Conservation (phyloP, 2,888 invertebrate genomes). For the Drosophila macrospina region DNA sequence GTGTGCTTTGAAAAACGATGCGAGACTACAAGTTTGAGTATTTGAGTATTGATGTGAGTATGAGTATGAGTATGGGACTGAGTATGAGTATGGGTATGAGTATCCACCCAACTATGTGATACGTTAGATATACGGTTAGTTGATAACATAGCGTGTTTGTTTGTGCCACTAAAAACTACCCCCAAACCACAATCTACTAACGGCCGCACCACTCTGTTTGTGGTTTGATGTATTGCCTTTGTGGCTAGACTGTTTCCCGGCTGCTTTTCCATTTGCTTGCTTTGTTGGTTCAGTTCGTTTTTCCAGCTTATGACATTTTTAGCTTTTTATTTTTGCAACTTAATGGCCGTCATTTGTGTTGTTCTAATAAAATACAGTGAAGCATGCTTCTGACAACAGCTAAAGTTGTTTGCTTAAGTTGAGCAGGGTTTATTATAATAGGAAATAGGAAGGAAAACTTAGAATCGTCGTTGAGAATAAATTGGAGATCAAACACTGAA, state of each 20-base stretch:
- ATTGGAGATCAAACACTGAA: too few relatives aligned
- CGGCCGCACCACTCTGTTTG: slow-evolving; percentile 6
- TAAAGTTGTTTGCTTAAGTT: too few relatives aligned
- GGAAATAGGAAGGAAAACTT: too few relatives aligned
- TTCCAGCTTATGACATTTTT: slow-evolving; percentile 47
- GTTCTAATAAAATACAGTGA: slow-evolving; percentile 45
- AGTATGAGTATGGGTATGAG: slow-evolving; percentile 15
- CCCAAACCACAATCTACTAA: background rate
- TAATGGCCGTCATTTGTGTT: slow-evolving; percentile 48
- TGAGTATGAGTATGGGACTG: slow-evolving; percentile 1
- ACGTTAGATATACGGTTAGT: slow-evolving; percentile 17
- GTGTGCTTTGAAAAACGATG: slow-evolving; percentile 26
- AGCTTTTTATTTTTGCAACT: slow-evolving; percentile 30
- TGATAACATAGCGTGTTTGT: slow-evolving; percentile 40
- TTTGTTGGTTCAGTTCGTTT: slow-evolving; percentile 25
- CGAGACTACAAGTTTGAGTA: slow-evolving; percentile 12
- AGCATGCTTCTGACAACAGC: background rate
- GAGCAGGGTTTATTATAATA: too few relatives aligned
- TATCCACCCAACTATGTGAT: slow-evolving; percentile 3
- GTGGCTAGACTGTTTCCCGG: background rate
- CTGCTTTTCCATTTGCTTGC: slow-evolving; percentile 6
- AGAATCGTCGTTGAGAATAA: too few relatives aligned
- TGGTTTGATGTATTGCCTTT: slow-evolving; percentile 36
- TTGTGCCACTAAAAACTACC: slow-evolving; percentile 17
- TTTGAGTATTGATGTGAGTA: background rate